Conservation (phyloP, 2,797 vertebrate species). For the Nannoperca australis region DNA sequence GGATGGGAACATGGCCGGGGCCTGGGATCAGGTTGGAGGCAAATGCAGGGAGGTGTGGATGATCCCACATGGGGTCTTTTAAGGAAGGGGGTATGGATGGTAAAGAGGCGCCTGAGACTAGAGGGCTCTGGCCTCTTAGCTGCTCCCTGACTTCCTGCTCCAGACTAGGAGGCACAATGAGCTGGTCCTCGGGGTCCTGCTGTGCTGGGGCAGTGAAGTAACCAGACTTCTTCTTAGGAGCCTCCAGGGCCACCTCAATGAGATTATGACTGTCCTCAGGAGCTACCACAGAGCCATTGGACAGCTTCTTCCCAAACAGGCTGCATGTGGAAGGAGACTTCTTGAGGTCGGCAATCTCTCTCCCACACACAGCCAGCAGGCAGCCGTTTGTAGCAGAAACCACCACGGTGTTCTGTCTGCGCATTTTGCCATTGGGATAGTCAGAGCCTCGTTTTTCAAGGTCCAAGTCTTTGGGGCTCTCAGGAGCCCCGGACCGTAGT, state of each 20-base stretch:
- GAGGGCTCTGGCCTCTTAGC: conserved; percentile 86
- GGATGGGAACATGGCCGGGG: conserved; percentile 63
- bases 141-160: conserved; percentile 96
- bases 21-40: conserved; percentile 65
- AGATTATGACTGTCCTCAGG: conserved; percentile 95
- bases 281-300: conserved; percentile 96
- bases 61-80: conserved; percentile 84
- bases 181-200: conserved; percentile 95
- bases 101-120: conserved; percentile 77
- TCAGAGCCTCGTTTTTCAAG: conserved; percentile 77
- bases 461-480: conserved; percentile 74
- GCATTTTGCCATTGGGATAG: conserved; percentile 82
- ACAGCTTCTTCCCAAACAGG: conserved; percentile 94
- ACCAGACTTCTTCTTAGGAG: conserved; percentile 96
- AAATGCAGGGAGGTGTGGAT: conserved; percentile 78
- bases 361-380: conserved; percentile 86
- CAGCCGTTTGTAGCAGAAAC: conserved; percentile 89
- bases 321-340: conserved; percentile 94
- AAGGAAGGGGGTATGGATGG: conserved; percentile 73
- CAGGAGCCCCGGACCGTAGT: conserved; percentile 80
- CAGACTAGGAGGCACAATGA: conserved; percentile 93
- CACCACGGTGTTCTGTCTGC: conserved; percentile 92
- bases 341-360: conserved; percentile 91
- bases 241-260: conserved; percentile 96
- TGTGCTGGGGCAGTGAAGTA: conserved; percentile 97